Evolutionary conservation across 53 echinoderm and acorn worm species (phyloP).

Genomic region (Actinopyga echinites): DNA sequence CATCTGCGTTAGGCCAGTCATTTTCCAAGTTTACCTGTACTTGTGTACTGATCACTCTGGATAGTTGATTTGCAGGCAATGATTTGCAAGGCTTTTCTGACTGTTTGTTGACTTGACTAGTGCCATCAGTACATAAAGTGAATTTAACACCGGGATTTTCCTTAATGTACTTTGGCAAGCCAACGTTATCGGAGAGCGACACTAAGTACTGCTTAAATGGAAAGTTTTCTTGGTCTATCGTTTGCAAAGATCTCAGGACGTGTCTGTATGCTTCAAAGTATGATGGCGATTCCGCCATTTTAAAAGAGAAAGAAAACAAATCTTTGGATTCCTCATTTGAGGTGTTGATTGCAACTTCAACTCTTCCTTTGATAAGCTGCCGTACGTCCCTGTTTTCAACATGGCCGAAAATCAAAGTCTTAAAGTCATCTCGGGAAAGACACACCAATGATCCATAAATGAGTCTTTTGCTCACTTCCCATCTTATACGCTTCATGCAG

Average conservation of each 20-base stretch:
- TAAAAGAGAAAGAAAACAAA: slow-evolving; percentile 30
- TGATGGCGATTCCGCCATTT: slow-evolving; percentile 85
- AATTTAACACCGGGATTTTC: slow-evolving; percentile 26
- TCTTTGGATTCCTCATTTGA: slow-evolving; percentile 27
- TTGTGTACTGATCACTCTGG: no score
- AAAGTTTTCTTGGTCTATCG: slow-evolving; percentile 52
- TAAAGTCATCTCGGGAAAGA: slow-evolving; percentile 70
- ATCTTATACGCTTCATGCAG: slow-evolving; percentile 52
- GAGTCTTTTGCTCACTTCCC: slow-evolving; percentile 72
- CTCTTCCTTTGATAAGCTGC: slow-evolving; percentile 48
- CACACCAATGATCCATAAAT: slow-evolving; percentile 77
- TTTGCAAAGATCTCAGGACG: slow-evolving; percentile 66
- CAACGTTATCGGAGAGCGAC: slow-evolving; percentile 2
- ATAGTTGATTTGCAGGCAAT: no score
- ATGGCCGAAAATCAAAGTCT: slow-evolving; percentile 60
- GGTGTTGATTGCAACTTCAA: slow-evolving; percentile 47
- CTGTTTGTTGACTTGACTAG: no score
- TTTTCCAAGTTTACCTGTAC: neutral
- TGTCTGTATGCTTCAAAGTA: slow-evolving; percentile 95
- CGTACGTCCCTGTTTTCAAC: slow-evolving; percentile 58
- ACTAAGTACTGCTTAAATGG: slow-evolving; percentile 73
- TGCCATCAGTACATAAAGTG: slow-evolving; percentile 37
- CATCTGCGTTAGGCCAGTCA: slow-evolving; percentile 55
- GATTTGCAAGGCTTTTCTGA: no score
- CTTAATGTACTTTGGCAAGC: slow-evolving; percentile 61